phyloP scores from a whole-genome alignment of 2,797 vertebrate species.

The Scyliorhinus canicula region DNA sequence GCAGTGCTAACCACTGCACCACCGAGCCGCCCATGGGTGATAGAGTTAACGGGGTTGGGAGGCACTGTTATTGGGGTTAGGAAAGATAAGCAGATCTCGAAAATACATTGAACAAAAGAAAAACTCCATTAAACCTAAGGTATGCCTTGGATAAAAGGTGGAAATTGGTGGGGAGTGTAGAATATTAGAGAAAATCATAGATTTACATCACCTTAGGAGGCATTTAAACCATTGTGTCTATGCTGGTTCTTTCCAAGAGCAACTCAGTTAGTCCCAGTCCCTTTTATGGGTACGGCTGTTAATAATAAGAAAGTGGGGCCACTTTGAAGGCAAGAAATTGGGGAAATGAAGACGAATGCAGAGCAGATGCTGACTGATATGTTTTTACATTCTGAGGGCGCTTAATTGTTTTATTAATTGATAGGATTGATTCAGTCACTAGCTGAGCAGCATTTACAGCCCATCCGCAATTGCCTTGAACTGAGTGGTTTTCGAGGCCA shows the following conservation, averaged over 20 bases:
- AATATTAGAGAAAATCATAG: neutral
- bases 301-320: neutral
- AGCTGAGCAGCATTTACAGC: too few relatives aligned
- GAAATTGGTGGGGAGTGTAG: neutral
- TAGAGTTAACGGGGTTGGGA: too few relatives aligned
- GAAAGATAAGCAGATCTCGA: neutral
- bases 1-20: too few relatives aligned
- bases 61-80: neutral
- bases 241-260: too few relatives aligned
- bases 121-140: neutral
- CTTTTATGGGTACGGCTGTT: neutral
- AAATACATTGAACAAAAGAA: neutral
- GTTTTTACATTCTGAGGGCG: accelerated
- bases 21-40: too few relatives aligned
- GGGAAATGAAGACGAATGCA: neutral
- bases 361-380: neutral
- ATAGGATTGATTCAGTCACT: too few relatives aligned
- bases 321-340: neutral
- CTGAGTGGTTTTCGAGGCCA: too few relatives aligned
- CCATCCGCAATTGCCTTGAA: too few relatives aligned
- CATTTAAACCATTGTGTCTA: too few relatives aligned
- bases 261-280: too few relatives aligned
- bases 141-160: neutral
- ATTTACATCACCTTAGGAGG: too few relatives aligned
- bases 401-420: too few relatives aligned